Base-by-base conservation (phyloP, 2,888 invertebrate species). In the Trilocha varians region DNA sequence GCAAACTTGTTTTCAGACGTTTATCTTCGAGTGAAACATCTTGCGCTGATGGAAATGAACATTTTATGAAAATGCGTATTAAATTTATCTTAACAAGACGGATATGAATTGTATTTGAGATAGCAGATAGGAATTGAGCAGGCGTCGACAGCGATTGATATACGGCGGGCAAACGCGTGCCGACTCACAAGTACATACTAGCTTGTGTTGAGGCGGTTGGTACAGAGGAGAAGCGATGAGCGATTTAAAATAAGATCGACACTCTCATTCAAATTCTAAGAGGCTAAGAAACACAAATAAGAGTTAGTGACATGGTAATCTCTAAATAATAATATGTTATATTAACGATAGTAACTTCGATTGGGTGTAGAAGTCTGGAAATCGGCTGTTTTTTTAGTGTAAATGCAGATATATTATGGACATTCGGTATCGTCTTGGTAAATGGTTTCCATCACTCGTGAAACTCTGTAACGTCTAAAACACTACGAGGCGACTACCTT, bases 121-220 rank as follows among this genome's bases (percentile, higher is more conserved):
- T 60, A 65, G 61, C 63, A 65, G 64, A 64, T 61, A 64, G 53
- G 70, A 68, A 69, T 67, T 62, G 65, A 63, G 56, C 61, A 55
- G 56, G 69, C 76, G 79, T 70, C 77, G 79, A 82, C 79, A 80
- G 74, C 68, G 68, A 71, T 72, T 82, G 82, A 83, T 80, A 78
- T 80, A 83, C 77, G 70, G 70, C 65, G 77, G 65, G 78, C 78
- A 72, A 70, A 80, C 83, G 80, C 76, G 73, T 47, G 59, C 69
- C 61, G 83, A 83, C 79, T 84, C 65, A 72, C 74, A 79, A 83
- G 70, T 76, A n/a, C n/a, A n/a, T n/a, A 78, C 73, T 57, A 71
- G 62, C 63, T 69, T 59, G 58, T 62, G 65, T 59, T 46, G 60
- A 44, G 25, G 34, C 5, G 50, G 41, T 38, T 59, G 68, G 67